Conservation (phyloP, 2,888 invertebrate genomes). For the Dascillus cervinus region DNA sequence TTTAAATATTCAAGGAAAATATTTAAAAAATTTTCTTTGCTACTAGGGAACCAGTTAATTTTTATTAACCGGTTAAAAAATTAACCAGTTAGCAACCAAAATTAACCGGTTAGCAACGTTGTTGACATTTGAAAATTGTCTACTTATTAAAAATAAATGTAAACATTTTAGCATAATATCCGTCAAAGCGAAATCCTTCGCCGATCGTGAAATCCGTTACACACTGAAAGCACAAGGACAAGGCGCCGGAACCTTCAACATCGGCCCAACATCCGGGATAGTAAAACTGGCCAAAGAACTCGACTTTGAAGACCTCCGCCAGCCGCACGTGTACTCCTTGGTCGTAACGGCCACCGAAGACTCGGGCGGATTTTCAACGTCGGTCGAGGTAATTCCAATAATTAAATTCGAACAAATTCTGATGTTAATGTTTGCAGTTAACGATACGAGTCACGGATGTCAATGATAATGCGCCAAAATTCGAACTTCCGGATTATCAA, state of each 20-base stretch:
- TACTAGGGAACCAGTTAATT: too few relatives aligned
- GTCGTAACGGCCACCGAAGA: conserved; percentile 94
- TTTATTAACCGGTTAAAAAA: too few relatives aligned
- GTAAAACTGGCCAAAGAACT: conserved; percentile 92
- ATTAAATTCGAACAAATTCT: neutral
- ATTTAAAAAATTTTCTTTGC: too few relatives aligned
- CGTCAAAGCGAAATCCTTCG: conserved; percentile 95
- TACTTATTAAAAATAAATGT: conserved; percentile 1
- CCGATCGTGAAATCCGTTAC: conserved; percentile 93
- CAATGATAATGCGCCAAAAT: conserved; percentile 96
- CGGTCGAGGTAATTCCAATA: conserved; percentile 66
- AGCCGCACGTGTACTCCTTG: conserved; percentile 88
- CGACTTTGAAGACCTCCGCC: conserved; percentile 93
- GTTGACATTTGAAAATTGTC: too few relatives aligned
- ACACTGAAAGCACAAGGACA: conserved; percentile 90
- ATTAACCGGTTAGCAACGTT: too few relatives aligned
- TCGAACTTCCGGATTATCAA: conserved; percentile 93
- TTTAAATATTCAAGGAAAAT: too few relatives aligned
- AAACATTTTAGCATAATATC: conserved; percentile 75
- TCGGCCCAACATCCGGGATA: conserved; percentile 88
- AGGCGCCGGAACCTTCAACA: conserved; percentile 92
- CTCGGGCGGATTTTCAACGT: conserved; percentile 93
- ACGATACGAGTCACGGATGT: conserved; percentile 93
- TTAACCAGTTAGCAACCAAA: too few relatives aligned
- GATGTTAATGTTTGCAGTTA: conserved; percentile 51